These are phyloP conservation scores for Dryococelus australis DNA, from an alignment of 2,888 invertebrate species.

Conservation along the genomic window DNA sequence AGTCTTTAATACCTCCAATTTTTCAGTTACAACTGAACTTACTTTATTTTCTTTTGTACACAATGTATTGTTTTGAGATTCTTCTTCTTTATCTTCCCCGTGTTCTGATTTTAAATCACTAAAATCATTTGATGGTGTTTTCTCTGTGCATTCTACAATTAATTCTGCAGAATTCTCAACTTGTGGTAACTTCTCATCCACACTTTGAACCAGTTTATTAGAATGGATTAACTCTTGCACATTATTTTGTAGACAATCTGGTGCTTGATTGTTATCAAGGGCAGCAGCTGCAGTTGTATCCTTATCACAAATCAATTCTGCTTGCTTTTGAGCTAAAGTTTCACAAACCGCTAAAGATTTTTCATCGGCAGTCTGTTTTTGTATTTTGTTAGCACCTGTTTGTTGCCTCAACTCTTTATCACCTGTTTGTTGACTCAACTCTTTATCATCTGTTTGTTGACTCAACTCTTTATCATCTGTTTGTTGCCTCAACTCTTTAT, in stretches of 20 bases:
- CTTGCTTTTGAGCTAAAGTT: constrained; percentile 36
- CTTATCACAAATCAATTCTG: constrained; percentile 39
- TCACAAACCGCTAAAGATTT: neutral
- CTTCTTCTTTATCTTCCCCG: neutral
- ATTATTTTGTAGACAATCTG: too few relatives aligned
- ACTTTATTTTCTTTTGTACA: constrained; percentile 45
- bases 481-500: neutral
- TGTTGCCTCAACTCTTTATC: neutral
- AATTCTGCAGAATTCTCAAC: constrained; percentile 23
- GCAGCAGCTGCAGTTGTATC: constrained; percentile 22
- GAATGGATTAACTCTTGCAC: neutral
- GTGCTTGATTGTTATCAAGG: neutral
- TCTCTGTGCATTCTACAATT: neutral
- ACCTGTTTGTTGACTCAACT: neutral
- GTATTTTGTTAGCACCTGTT: neutral
- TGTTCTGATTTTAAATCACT: neutral
- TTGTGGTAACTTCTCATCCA: neutral
- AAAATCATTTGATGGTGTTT: neutral
- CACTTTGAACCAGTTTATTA: neutral
- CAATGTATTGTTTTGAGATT: neutral
- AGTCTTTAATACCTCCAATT: constrained; percentile 46
- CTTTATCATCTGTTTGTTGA: neutral
- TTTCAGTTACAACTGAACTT: constrained; percentile 48
- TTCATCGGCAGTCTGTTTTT: neutral
- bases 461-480: neutral